phyloP scores from a whole-genome alignment of 2,113 vertebrate species.

The Epinephelus fuscoguttatus region DNA sequence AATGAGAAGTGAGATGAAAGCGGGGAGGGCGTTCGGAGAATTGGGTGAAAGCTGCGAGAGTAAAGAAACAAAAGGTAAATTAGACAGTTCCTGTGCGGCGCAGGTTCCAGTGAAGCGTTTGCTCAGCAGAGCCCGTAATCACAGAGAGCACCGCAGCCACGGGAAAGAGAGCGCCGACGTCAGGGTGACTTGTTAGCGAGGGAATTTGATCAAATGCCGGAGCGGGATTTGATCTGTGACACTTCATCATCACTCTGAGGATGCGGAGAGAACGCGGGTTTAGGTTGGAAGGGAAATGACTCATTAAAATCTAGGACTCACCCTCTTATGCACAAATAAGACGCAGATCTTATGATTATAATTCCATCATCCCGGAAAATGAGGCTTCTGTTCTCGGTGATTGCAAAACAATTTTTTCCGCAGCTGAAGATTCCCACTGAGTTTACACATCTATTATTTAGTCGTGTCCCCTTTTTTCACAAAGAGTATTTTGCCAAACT shows the following conservation, averaged over 20 bases:
- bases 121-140: slow-evolving; percentile 20
- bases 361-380: slow-evolving; percentile 48
- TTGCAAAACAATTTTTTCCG: slow-evolving; percentile 26
- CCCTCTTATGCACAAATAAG: slow-evolving; percentile 37
- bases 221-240: slow-evolving; percentile 41
- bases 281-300: slow-evolving; percentile 19
- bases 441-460: slow-evolving; percentile 75
- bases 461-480: slow-evolving; percentile 40
- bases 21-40: slow-evolving; percentile 16
- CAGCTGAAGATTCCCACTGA: slow-evolving; percentile 21
- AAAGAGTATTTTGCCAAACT: slow-evolving; percentile 38
- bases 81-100: slow-evolving; percentile 20
- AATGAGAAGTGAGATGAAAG: slow-evolving; percentile 64
- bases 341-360: slow-evolving; percentile 57
- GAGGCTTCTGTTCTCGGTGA: slow-evolving; percentile 50
- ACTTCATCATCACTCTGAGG: slow-evolving; percentile 18
- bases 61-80: slow-evolving; percentile 57
- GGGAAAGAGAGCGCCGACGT: not conserved
- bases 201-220: slow-evolving; percentile 37
- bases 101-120: slow-evolving; percentile 29
- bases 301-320: slow-evolving; percentile 55
- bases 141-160: not conserved
- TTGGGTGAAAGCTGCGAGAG: slow-evolving; percentile 17
- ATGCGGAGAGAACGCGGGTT: not conserved
- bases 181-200: slow-evolving; percentile 17